Conservation (phyloP, 1,140 invertebrate species). For the Drosophila tani region DNA sequence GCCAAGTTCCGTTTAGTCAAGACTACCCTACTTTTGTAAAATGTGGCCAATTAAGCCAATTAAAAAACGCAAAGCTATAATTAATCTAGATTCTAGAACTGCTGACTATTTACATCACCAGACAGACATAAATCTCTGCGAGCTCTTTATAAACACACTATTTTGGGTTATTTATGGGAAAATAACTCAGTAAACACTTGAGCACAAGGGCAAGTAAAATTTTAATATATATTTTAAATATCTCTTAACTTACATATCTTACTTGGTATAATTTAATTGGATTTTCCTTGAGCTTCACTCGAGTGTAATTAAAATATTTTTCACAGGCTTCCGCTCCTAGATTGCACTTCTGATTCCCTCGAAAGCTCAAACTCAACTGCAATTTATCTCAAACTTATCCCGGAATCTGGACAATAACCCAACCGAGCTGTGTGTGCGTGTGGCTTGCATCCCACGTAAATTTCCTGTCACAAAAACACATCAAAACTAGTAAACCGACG, state of each 20-base stretch:
- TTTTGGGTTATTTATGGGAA: not conserved
- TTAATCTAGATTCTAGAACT: not conserved
- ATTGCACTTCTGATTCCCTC: not conserved
- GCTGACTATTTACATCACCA: not conserved
- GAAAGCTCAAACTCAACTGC: conserved; percentile 22
- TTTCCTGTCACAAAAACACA: conserved; percentile 13
- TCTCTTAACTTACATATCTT: too few relatives aligned
- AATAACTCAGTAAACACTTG: not conserved
- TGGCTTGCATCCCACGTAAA: conserved; percentile 14
- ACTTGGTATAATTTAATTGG: not conserved
- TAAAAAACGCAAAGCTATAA: not conserved
- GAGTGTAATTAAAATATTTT: not conserved
- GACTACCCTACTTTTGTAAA: not conserved
- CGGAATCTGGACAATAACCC: not conserved
- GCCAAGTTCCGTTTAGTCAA: not conserved
- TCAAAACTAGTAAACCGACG: conserved; percentile 19
- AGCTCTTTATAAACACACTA: not conserved
- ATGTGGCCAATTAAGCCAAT: conserved; percentile 1
- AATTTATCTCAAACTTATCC: conserved; percentile 2
- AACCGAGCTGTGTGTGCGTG: not conserved
- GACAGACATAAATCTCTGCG: not conserved
- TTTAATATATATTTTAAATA: not conserved
- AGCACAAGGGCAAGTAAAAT: too few relatives aligned
- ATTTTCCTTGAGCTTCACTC: not conserved
- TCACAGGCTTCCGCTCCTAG: not conserved